Base-by-base conservation (phyloP, 2,888 invertebrate genomes). In the Limnephilus lunatus region DNA sequence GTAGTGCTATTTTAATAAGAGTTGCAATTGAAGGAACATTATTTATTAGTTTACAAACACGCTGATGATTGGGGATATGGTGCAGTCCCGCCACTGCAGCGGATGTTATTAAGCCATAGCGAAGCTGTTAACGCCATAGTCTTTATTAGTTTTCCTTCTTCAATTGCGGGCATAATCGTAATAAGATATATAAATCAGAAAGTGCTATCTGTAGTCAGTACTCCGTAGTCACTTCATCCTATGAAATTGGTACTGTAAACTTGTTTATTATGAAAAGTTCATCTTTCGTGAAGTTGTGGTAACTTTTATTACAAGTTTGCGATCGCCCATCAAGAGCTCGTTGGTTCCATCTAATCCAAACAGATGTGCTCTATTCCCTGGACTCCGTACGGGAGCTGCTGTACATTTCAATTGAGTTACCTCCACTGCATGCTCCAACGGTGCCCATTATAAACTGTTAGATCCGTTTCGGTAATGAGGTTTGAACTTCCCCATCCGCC, bases 331-430 rank as follows among this genome's bases (percentile, higher is more conserved):
- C 44, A n/a, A 86, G 30, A 11, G 44, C 39, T 86, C 44, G 14
- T 86, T 86, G 44, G 83, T 85, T 25, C 31, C 85, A 15, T 83
- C n/a, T 30, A 48, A 86, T 83, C 86, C 48, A 30, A n/a, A 30
- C n/a, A 30, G 48, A 48, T 86, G 86, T 44, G 86, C 39, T 44
- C 39, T 7, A n/a, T 86, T 44, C 86, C 30, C 39, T n/a, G 48
- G 39, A 44, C n/a, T n/a, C 44, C 85, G n/a, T 44, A 35, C 85
- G 85, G 4, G 86, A n/a, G 44, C 86, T 35, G 19, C 83, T 39
- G 12, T 35, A 32, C 35, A 39, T 19, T 83, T 32, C 39, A 83
- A 83, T 83, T 32, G 83, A 83, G 83, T 83, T 83, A 83, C n/a
- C 19, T 83, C 32, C 7, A 39, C 83, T 25, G 83, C 25, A 68